These are phyloP conservation scores for Celastrina argiolus DNA, from an alignment of 2,888 invertebrate genomes.

Conservation along the genomic window DNA sequence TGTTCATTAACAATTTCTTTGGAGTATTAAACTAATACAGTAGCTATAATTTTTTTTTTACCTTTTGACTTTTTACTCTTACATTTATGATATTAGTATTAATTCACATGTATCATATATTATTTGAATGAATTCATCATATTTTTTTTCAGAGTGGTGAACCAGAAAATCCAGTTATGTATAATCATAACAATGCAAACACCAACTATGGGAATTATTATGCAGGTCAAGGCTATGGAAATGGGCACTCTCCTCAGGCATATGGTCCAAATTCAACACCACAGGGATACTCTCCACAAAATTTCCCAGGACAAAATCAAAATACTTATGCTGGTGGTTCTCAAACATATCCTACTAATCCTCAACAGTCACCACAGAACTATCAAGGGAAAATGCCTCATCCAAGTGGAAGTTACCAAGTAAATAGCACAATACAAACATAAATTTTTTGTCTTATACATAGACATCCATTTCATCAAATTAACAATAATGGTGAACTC, in stretches of 20 bases:
- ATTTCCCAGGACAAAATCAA: slow-evolving; percentile 55
- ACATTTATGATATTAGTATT: no score
- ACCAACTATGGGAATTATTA: slow-evolving; percentile 67
- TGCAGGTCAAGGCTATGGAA: slow-evolving; percentile 68
- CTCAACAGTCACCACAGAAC: slow-evolving; percentile 63
- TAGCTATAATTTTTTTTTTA: no score
- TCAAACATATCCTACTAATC: slow-evolving; percentile 63
- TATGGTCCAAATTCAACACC: slow-evolving; percentile 60
- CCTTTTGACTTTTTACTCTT: no score
- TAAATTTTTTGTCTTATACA: background rate
- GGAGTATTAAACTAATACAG: no score
- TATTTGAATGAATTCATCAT: background rate
- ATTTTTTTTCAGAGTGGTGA: slow-evolving; percentile 60
- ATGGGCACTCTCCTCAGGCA: slow-evolving; percentile 68
- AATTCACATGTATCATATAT: no score
- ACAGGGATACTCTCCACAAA: slow-evolving; percentile 66
- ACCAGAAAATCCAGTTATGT: slow-evolving; percentile 67
- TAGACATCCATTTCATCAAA: background rate
- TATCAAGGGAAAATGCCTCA: slow-evolving; percentile 67
- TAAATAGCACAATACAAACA: slow-evolving; percentile 35
- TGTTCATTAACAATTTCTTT: no score
- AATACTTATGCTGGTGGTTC: slow-evolving; percentile 54
- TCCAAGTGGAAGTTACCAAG: slow-evolving; percentile 76
- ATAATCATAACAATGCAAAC: slow-evolving; percentile 65
- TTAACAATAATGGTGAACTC: no score